A percentile compares a stretch with the other conserved stretches of the same genome.
phyloP scores from a whole-genome alignment of 1,140 invertebrate genomes.

The Oryzaephilus surinamensis region DNA sequence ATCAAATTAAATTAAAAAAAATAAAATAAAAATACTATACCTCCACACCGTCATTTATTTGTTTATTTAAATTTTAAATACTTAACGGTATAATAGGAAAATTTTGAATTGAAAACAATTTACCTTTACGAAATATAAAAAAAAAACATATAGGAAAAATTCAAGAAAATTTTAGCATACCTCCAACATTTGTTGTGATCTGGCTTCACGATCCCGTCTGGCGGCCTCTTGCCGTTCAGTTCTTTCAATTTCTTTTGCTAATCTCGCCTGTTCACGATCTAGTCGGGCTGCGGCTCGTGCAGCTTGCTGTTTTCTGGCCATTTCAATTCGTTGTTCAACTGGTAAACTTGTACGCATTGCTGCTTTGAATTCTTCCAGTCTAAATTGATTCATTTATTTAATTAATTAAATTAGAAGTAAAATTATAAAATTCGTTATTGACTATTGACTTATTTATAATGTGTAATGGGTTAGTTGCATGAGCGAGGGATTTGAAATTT shows the following conservation, averaged over 20 bases:
- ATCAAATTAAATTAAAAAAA: too few relatives aligned
- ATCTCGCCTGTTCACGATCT: constrained; percentile 49
- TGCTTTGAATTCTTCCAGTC: constrained; percentile 48
- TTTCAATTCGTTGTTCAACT: constrained; percentile 53
- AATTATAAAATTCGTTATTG: too few relatives aligned
- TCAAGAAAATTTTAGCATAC: constrained; percentile 31
- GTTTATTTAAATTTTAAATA: too few relatives aligned
- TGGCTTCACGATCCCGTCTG: constrained; percentile 60
- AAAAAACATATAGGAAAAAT: constrained; percentile 4
- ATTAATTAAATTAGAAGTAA: background rate
- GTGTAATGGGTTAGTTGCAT: too few relatives aligned
- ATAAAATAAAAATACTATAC: constrained; percentile 14
- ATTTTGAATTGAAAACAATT: background rate
- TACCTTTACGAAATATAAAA: background rate
- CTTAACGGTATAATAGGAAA: too few relatives aligned
- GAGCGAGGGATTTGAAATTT: too few relatives aligned
- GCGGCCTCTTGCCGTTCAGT: constrained; percentile 66
- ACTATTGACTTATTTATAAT: too few relatives aligned
- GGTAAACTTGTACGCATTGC: constrained; percentile 46
- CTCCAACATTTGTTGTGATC: constrained; percentile 62
- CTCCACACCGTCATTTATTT: constrained; percentile 10
- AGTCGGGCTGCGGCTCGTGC: constrained; percentile 48
- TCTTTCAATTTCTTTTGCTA: constrained; percentile 48
- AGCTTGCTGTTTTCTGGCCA: constrained; percentile 52
- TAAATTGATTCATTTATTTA: constrained; percentile 16